phyloP scores from a whole-genome alignment of 2,888 invertebrate species.

The Drosophila histrio region DNA sequence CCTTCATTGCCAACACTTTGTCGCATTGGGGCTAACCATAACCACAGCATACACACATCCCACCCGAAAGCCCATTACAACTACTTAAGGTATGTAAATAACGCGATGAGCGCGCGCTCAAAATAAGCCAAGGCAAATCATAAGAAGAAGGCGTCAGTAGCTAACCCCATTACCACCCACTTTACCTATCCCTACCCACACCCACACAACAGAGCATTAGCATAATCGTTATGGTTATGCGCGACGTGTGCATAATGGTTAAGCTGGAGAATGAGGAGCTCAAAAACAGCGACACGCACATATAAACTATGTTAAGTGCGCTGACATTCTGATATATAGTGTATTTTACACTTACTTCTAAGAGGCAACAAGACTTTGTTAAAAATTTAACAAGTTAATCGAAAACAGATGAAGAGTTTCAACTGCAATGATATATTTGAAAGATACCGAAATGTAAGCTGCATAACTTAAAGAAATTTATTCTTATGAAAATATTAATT shows the following conservation, averaged over 20 bases:
- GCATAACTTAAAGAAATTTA: no score
- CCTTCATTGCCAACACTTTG: slow-evolving; percentile 74
- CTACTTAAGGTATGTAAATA: slow-evolving; percentile 80
- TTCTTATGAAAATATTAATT: no score
- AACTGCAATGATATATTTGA: no score
- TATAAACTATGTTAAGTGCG: slow-evolving; percentile 76
- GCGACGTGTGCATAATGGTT: slow-evolving; percentile 75
- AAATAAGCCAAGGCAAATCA: slow-evolving; percentile 78
- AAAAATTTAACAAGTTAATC: background rate
- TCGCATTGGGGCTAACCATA: slow-evolving; percentile 40
- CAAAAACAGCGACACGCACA: slow-evolving; percentile 49
- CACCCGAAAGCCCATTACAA: slow-evolving; percentile 69
- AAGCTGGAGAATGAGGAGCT: slow-evolving; percentile 24
- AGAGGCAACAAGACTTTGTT: background rate
- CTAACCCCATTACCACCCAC: slow-evolving; percentile 35
- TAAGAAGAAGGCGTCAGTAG: slow-evolving; percentile 55
- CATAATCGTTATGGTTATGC: slow-evolving; percentile 80
- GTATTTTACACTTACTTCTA: slow-evolving; percentile 31
- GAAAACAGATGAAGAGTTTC: background rate
- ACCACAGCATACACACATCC: background rate
- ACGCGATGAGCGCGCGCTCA: slow-evolving; percentile 54
- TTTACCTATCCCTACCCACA: background rate
- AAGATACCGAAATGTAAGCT: no score
- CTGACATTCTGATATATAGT: slow-evolving; percentile 75
- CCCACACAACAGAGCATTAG: slow-evolving; percentile 60